Base-by-base conservation (phyloP, 2,797 vertebrate genomes). In the Urocyon cinereoargenteus region DNA sequence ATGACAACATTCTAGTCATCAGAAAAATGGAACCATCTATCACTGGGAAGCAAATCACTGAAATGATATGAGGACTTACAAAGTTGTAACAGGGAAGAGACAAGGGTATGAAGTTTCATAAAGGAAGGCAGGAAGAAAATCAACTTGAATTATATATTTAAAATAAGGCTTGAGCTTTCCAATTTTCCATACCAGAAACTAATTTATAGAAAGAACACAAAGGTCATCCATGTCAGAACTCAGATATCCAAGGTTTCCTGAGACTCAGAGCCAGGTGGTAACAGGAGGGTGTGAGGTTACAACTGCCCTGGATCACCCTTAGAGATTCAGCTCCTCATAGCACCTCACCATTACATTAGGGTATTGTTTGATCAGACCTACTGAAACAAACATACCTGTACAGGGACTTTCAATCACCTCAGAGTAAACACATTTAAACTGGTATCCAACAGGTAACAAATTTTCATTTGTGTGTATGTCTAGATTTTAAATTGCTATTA, bases 401-500 rank as follows among this genome's bases (percentile, higher is more conserved):
- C 9, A 7, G 4, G 3, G 31, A 45, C n/a, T 86, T 84, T 62
- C 57, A 73, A 72, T n/a, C 66, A 73, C 24, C 31, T 66, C 55
- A 59, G 59, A 95, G 51, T n/a, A 96, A 90, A 95, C 51, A 72
- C 1, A 85, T 7, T 22, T 9, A 84, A 84, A 51, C 19, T 19
- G 12, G 31, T 45, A 85, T 59, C 55, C 26, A 53, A 55, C n/a
- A n/a, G 13, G 15, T 40, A 77, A 95, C 2, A 77, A 9, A 8
- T 36, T 87, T 93, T 26, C 55, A 70, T 62, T 53, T 62, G 22
- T 51, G 55, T 26, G 21, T 45, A 34, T 79, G 55, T 68, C 31
- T 83, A 88, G 5, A 75, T 78, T 95, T 91, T n/a, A 92, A 93
- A 72, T 26, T 26, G 79, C 51, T 95, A n/a, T 2, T 64, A 51